Percentiles rank a stretch among this genome's conserved stretches.
phyloP scores from a whole-genome alignment of 2,113 vertebrate species.

The Podiceps cristatus region DNA sequence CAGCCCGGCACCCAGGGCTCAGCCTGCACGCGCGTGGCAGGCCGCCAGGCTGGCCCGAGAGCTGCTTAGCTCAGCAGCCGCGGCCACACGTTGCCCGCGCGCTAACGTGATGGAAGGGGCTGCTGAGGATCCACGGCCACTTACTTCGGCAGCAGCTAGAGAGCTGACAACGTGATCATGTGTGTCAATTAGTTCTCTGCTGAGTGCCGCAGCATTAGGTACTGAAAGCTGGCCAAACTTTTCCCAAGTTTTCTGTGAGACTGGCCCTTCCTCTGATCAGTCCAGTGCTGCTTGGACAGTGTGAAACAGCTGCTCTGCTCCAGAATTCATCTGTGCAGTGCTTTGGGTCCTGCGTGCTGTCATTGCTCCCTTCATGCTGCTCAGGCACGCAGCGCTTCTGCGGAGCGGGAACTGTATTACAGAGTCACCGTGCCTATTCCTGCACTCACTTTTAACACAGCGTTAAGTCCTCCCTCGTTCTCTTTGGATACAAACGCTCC shows the following conservation, averaged over 20 bases:
- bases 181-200: background rate
- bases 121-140: fast-evolving
- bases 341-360: background rate
- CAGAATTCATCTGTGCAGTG: background rate
- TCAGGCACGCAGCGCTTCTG: background rate
- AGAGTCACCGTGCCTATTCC: background rate
- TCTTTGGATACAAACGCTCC: background rate
- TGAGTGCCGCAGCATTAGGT: background rate
- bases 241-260: background rate
- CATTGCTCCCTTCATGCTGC: fast-evolving
- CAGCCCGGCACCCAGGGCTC: background rate
- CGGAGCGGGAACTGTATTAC: no score
- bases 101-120: background rate
- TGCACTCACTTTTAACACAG: background rate
- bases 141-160: background rate
- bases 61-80: background rate
- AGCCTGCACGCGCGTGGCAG: background rate
- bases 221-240: background rate
- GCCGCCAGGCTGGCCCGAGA: background rate
- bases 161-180: background rate
- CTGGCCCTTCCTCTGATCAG: background rate
- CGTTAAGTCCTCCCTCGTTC: background rate
- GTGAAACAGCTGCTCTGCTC: background rate
- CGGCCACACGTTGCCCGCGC: fast-evolving
- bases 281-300: background rate